phyloP scores from a whole-genome alignment of 2,888 invertebrate species.

The Abrostola tripartita region DNA sequence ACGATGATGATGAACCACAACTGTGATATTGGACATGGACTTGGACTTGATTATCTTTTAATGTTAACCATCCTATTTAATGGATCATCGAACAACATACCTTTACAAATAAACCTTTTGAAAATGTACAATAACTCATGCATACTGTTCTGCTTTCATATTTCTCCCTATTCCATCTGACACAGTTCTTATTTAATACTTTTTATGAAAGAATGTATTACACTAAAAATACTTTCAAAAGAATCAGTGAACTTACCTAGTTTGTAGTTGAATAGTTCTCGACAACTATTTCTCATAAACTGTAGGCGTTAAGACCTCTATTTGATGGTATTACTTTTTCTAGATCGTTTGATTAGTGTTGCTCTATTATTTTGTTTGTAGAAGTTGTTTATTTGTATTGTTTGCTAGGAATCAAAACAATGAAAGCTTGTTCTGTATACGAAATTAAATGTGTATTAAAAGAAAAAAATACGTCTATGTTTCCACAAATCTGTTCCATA shows the following conservation, averaged over 20 bases:
- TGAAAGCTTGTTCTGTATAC: no score
- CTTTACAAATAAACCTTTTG: no score
- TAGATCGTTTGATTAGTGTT: constrained; percentile 16
- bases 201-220: constrained; percentile 38
- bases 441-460: no score
- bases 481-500: no score
- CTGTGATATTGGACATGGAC: no score
- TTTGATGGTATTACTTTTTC: constrained; percentile 12
- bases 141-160: constrained; percentile 36
- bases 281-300: constrained; percentile 25
- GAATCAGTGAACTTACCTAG: constrained; percentile 34
- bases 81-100: no score
- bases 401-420: neutral
- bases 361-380: neutral
- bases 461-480: no score
- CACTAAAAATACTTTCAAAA: constrained; percentile 40
- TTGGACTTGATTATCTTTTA: no score
- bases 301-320: constrained; percentile 15
- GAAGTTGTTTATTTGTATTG: neutral
- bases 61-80: no score
- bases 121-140: no score
- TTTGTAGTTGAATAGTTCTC: constrained; percentile 35
- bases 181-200: constrained; percentile 34
- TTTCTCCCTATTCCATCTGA: constrained; percentile 25
- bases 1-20: no score